phyloP scores from a whole-genome alignment of 2,888 invertebrate species.

The Yponomeuta cagnagella region DNA sequence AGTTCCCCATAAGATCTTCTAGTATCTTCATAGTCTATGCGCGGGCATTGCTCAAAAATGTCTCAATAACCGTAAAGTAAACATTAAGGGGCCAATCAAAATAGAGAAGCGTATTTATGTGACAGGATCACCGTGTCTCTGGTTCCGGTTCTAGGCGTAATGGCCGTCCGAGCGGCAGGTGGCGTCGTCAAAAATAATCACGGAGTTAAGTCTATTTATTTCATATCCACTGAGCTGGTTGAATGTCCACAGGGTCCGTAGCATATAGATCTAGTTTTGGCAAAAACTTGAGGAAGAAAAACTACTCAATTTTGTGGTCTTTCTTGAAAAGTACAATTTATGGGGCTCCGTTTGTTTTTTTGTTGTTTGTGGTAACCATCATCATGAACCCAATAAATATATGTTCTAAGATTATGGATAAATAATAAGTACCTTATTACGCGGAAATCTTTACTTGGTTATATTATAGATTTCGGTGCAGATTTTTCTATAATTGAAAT shows the following conservation, averaged over 20 bases:
- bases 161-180: constrained; percentile 53
- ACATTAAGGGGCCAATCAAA: constrained; percentile 50
- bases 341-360: no score
- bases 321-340: not conserved
- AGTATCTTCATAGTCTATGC: not conserved
- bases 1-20: not conserved
- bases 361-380: no score
- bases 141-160: constrained; percentile 48
- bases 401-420: no score
- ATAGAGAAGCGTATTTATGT: constrained; percentile 59
- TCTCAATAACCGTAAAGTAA: constrained; percentile 31
- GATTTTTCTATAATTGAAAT: no score
- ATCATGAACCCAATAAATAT: no score
- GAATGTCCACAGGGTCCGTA: constrained; percentile 18
- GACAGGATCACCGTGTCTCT: constrained; percentile 51
- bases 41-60: constrained; percentile 9
- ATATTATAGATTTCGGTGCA: no score
- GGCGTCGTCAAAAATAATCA: constrained; percentile 27
- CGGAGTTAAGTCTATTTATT: constrained; percentile 8
- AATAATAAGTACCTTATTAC: no score
- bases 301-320: not conserved
- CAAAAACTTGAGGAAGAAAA: not conserved
- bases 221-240: not conserved
- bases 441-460: no score
- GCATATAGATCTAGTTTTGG: not conserved